A percentile compares a stretch with the other conserved stretches of the same genome.
phyloP scores from a whole-genome alignment of 1,140 invertebrate species.

The Venturia canescens region DNA sequence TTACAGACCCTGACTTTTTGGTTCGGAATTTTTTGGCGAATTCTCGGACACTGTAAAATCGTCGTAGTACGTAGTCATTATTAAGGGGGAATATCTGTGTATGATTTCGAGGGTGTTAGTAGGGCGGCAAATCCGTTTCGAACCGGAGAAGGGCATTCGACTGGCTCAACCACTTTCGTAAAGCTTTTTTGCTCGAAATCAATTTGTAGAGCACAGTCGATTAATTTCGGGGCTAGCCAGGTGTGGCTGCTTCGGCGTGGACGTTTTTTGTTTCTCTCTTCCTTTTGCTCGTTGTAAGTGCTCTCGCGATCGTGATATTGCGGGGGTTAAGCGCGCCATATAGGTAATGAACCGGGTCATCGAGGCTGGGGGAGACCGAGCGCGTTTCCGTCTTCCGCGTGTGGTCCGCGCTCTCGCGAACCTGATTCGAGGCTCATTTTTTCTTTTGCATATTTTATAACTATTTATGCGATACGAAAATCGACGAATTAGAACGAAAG shows the following conservation, averaged over 20 bases:
- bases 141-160: slow-evolving; percentile 45
- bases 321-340: not conserved
- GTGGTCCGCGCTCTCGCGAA: not conserved
- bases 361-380: not conserved
- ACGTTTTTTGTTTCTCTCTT: not conserved
- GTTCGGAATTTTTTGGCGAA: too few species aligned
- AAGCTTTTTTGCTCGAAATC: slow-evolving; percentile 65
- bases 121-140: slow-evolving; percentile 43
- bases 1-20: too few species aligned
- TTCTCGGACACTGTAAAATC: too few species aligned
- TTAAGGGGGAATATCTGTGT: too few species aligned
- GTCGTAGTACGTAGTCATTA: too few species aligned
- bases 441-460: not conserved
- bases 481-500: not conserved
- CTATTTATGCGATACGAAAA: not conserved
- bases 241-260: slow-evolving; percentile 47
- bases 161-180: not conserved
- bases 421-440: not conserved
- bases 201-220: slow-evolving; percentile 67
- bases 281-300: slow-evolving; percentile 7
- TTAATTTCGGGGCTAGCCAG: slow-evolving; percentile 63
- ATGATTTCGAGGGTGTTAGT: too few species aligned
- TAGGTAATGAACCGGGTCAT: slow-evolving; percentile 16
- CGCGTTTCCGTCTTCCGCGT: not conserved
- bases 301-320: slow-evolving; percentile 8